Evolutionary conservation across 2,797 vertebrate genomes (phyloP).

Genomic region (Eospalax fontanierii): DNA sequence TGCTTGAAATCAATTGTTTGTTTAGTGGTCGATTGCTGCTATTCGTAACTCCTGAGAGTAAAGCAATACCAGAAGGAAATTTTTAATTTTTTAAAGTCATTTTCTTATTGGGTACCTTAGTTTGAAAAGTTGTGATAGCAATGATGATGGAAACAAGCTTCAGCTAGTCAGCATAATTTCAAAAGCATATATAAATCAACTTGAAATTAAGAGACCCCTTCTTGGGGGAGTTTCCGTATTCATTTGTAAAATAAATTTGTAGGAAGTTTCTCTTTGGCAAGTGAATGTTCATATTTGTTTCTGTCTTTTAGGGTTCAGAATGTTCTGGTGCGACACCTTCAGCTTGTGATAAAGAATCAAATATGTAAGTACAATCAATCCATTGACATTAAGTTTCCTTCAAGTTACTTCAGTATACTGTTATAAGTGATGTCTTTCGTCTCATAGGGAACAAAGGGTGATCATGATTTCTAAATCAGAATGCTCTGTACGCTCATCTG

Average conservation of each 20-base stretch:
- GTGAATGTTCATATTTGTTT: not conserved
- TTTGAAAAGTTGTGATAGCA: not conserved
- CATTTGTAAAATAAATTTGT: constrained; percentile 49
- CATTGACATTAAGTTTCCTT: constrained; percentile 44
- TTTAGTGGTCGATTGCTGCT: not conserved
- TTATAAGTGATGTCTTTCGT: not conserved
- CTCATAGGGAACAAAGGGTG: constrained; percentile 83
- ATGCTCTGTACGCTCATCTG: constrained; percentile 78
- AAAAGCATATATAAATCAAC: not conserved
- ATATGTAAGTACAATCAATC: constrained; percentile 86
- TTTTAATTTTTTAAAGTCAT: not conserved
- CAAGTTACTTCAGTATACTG: not conserved
- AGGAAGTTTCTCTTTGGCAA: constrained; percentile 4
- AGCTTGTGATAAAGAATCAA: constrained; percentile 70
- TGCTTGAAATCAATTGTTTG: not conserved
- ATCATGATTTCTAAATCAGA: constrained; percentile 89
- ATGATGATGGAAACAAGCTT: not conserved
- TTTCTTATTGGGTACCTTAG: constrained; percentile 18
- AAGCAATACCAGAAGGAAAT: constrained; percentile 18
- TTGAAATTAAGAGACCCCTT: not conserved
- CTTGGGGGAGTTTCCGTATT: constrained; percentile 12
- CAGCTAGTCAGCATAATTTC: not conserved
- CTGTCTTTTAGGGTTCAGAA: constrained; percentile 79
- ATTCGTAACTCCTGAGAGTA: not conserved
- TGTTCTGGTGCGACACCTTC: constrained; percentile 71